phyloP scores from a whole-genome alignment of 2,888 invertebrate species.

The Tubulanus polymorphus region DNA sequence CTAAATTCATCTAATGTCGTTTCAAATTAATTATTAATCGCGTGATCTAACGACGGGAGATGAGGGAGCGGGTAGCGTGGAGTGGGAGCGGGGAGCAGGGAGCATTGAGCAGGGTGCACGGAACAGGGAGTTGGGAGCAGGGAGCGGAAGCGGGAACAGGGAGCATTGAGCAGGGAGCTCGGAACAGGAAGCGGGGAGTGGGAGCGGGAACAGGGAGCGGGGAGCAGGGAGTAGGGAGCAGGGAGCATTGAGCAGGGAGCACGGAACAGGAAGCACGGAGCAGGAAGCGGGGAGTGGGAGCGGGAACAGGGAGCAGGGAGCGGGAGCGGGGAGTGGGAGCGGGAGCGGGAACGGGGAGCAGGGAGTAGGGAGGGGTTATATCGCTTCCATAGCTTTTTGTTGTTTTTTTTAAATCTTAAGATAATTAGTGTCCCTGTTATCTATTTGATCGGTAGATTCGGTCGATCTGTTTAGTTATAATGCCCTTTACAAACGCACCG shows the following conservation, averaged over 20 bases:
- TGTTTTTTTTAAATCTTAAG: too few relatives aligned
- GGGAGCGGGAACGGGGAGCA: too few relatives aligned
- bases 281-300: not conserved
- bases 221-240: not conserved
- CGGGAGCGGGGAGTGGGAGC: too few relatives aligned
- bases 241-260: not conserved
- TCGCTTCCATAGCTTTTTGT: too few relatives aligned
- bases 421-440: too few relatives aligned
- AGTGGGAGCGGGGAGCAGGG: not conserved
- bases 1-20: too few relatives aligned
- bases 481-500: too few relatives aligned
- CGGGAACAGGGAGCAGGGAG: not conserved
- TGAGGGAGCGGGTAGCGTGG: not conserved
- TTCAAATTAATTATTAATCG: too few relatives aligned
- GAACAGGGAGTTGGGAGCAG: not conserved
- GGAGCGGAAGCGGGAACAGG: too few relatives aligned
- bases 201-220: not conserved
- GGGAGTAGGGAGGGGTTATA: not conserved
- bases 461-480: too few relatives aligned
- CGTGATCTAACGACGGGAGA: too few relatives aligned
- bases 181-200: not conserved
- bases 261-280: not conserved
- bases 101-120: not conserved
- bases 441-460: too few relatives aligned
- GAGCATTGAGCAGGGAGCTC: not conserved